Conservation (phyloP, 1,140 invertebrate species). For the Reticulitermes speratus region DNA sequence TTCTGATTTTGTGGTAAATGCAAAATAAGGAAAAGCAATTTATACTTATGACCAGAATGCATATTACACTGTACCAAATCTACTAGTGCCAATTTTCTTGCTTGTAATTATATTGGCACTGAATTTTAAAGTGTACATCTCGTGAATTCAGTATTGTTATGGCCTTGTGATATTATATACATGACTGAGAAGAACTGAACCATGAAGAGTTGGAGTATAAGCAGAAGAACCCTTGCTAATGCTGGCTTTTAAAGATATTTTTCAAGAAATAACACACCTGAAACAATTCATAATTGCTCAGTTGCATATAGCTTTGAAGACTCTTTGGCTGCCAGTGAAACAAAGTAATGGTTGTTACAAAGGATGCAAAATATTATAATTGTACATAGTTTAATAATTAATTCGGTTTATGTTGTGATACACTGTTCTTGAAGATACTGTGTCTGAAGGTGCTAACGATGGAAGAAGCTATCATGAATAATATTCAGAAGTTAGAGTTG, state of each 20-base stretch:
- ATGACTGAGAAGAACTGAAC: not conserved
- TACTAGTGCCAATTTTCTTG: not conserved
- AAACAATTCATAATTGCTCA: constrained; percentile 13
- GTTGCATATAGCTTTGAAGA: constrained; percentile 13
- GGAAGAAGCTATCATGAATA: not conserved
- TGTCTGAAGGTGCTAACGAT: not conserved
- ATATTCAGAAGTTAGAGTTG: not conserved
- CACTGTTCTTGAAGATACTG: not conserved
- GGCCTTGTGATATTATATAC: not conserved
- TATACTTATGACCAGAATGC: not conserved
- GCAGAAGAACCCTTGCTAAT: not conserved
- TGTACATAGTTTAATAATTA: not conserved
- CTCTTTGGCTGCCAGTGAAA: not conserved
- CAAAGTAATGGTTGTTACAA: not conserved
- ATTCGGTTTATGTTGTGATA: not conserved
- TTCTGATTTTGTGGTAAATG: not conserved
- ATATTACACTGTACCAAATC: not conserved
- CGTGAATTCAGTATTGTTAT: not conserved
- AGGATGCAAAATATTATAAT: not conserved
- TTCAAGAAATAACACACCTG: constrained; percentile 2
- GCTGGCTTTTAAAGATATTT: not conserved
- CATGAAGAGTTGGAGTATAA: not conserved
- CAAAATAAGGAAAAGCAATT: not conserved
- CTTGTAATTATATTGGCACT: not conserved
- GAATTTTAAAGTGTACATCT: not conserved